Evolutionary conservation across 2,797 vertebrate species (phyloP).

Genomic region (Tapera naevia): DNA sequence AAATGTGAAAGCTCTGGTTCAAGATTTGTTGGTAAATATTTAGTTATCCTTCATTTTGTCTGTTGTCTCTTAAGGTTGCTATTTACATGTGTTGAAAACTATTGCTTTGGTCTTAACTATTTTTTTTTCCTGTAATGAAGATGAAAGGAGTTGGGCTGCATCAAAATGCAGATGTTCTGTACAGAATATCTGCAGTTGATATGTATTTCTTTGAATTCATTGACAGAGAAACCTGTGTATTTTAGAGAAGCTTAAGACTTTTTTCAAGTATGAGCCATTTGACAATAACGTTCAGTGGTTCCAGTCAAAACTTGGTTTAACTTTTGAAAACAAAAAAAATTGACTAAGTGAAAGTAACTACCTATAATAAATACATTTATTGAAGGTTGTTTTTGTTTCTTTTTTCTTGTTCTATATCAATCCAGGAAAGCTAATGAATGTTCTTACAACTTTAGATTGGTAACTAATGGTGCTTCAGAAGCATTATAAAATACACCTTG

Average conservation of each 20-base stretch:
- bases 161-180: background rate
- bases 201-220: background rate
- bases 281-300: background rate
- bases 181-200: background rate
- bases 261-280: background rate
- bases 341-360: background rate
- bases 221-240: background rate
- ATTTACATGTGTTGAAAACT: background rate
- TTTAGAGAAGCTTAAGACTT: background rate
- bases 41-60: background rate
- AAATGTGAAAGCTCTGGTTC: conserved; percentile 88
- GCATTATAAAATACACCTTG: background rate
- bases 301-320: background rate
- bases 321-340: background rate
- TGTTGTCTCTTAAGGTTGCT: background rate
- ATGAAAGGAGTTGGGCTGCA: background rate
- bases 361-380: background rate
- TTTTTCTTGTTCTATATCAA: background rate
- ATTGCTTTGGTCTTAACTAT: background rate
- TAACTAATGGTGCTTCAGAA: background rate
- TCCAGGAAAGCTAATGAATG: background rate
- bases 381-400: background rate
- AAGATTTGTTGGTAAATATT: conserved; percentile 86
- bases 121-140: background rate
- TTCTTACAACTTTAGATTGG: background rate